Evolutionary conservation across 2,113 vertebrate species (phyloP), one percentile per base, ranked within the genome.

Genomic region (Pterophyllum scalare): DNA sequence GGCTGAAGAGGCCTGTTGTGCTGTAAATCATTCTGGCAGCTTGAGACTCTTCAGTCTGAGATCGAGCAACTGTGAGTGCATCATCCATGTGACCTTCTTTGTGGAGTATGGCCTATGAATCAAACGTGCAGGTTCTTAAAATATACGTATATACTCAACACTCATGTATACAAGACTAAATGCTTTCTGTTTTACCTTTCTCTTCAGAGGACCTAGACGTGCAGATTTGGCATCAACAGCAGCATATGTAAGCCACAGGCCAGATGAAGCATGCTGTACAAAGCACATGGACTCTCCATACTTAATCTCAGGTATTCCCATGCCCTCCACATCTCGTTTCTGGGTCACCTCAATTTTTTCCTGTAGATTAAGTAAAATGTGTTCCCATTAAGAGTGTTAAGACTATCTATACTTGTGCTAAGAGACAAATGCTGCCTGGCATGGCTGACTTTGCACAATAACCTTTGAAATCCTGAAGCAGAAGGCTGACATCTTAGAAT

Each of bases 21-120:
- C 96, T 98, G 91, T 95, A 95, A 88, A 98, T 98, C 96, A 98
- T 98, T 52, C 97, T 95, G 54, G 97, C 96, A 2, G 97, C 97
- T 93, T 98, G 97, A 13, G 96, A 98, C 86, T 98, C 97, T 86
- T 97, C 97, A 0, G 95, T 97, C 89, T 98, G 97, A 43, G 97
- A 98, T 83, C 97, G 96, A 10, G 97, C 97, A 75, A 98, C 95
- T 0, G 97, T 97, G 67, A 98, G 94, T 0, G 97, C 97, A 1
- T 98, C 97, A 2, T 98, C 97, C 97, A 98, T 98, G 93, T 98
- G 97, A 56, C 97, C 97, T 82, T 98, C 97, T 94, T 97, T 97
- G 87, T 98, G 97, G 85, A 98, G 95, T 78, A 98, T 98, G 65
- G 97, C 97, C 97, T 98, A 40, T 22, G 6, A 76, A 81, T 74